Evolutionary conservation across 1,140 invertebrate genomes (phyloP), one percentile per base, ranked within the genome.

Genomic region (Elysia chlorotica): DNA sequence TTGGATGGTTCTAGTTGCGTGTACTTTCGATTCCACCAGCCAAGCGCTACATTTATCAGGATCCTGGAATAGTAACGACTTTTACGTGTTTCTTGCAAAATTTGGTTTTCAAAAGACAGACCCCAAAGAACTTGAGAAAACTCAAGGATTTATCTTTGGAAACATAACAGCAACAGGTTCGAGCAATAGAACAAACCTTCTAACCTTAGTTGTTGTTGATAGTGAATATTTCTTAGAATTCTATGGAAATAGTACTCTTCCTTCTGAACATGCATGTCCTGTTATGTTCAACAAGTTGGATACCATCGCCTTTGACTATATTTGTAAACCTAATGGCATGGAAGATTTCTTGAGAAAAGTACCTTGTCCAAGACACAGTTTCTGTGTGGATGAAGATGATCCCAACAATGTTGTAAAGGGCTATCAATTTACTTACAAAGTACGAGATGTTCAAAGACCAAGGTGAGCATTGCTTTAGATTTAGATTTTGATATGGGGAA

Each of bases 41-140:
- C 31, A 36, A 21, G 41, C 23, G 63, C 74, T 87, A 36, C 86
- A 84, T 76, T 63, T 88, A 35, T 76, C 79, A 71, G 87, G 87
- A 68, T 81, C 80, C 61, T 88, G 86, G 84, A 76, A 84, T 33
- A 86, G 77, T 4, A 91, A 93, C 36, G 91, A 94, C 48, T 97
- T 97, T 86, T 97, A 97, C 85, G 91, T 93, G 82, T 97, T 98
- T 88, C 89, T 99, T 38, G 90, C 94, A 2, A 98, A 98, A 88
- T 99, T 98, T 87, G 96, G 96, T 69, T 96, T 98, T 86, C 95
- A 98, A 88, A 96, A 98, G 88, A 97, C 96, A n/a, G 94, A 96
- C 85, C 90, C 91, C 30, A 91, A 94, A 85, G 90, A 92, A 77
- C 89, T 92, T 80, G 91, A 91, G 76, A 92, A 93, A 75, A 95